Percentiles rank a stretch among this genome's conserved stretches.
Conservation (phyloP, 2,113 vertebrate genomes). For the Tragelaphus imberbis region DNA sequence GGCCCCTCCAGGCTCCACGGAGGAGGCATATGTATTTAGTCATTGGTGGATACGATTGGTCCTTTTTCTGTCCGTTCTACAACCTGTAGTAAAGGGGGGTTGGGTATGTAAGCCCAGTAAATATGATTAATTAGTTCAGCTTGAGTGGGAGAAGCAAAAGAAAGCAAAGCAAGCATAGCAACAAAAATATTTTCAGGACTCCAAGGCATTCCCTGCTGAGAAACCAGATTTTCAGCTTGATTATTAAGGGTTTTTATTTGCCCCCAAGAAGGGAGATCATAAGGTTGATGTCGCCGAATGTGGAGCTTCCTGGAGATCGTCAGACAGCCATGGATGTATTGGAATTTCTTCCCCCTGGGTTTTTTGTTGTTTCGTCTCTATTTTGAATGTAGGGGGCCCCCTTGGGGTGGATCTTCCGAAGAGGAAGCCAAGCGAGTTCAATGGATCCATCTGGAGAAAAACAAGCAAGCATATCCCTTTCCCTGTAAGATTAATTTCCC, state of each 20-base stretch:
- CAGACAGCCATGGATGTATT: background rate
- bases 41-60: no score
- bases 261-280: background rate
- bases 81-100: no score
- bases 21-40: no score
- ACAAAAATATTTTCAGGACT: no score
- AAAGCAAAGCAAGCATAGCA: no score
- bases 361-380: background rate
- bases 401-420: fast-evolving
- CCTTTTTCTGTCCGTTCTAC: no score
- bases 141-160: no score
- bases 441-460: background rate
- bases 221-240: background rate
- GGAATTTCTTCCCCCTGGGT: background rate
- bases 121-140: no score
- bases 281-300: background rate
- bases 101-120: no score
- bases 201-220: background rate
- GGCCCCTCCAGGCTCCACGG: no score
- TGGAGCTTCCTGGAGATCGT: no score
- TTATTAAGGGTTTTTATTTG: background rate
- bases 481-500: background rate
- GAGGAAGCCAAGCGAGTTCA: background rate
- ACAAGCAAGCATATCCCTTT: background rate
- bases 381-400: background rate